A percentile compares a stretch with the other conserved stretches of the same genome.
These are phyloP conservation scores for Chromoteleia sp. DNA, from an alignment of 2,888 invertebrate species.

Conservation along the genomic window DNA sequence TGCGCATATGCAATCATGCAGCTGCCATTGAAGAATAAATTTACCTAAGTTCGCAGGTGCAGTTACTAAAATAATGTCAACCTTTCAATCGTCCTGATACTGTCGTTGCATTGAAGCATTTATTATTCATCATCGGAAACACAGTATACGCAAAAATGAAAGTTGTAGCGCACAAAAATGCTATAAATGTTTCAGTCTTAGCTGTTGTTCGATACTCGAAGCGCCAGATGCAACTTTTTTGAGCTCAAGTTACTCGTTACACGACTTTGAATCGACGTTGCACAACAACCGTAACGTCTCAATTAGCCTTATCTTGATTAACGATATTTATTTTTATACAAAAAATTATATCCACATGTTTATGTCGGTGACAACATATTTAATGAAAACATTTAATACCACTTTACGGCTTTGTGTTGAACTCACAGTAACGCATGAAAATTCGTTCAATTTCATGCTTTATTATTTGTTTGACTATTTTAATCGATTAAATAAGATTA, in stretches of 20 bases:
- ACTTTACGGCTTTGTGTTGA: slow-evolving; percentile 34
- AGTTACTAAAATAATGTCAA: slow-evolving; percentile 62
- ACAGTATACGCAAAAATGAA: slow-evolving; percentile 47
- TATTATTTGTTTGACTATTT: neutral
- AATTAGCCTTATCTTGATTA: slow-evolving; percentile 68
- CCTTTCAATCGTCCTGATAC: slow-evolving; percentile 60
- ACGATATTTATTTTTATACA: slow-evolving; percentile 59
- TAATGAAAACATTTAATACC: slow-evolving; percentile 31
- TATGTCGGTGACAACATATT: slow-evolving; percentile 36
- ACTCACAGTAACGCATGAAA: neutral
- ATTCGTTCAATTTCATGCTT: slow-evolving; percentile 13
- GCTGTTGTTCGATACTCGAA: slow-evolving; percentile 55
- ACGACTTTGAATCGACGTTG: slow-evolving; percentile 62
- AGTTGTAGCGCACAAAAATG: slow-evolving; percentile 58
- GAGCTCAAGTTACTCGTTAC: slow-evolving; percentile 65
- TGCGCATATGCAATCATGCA: slow-evolving; percentile 64
- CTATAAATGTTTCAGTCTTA: slow-evolving; percentile 59
- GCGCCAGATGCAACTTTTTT: slow-evolving; percentile 70
- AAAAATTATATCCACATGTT: slow-evolving; percentile 52
- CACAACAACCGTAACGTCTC: slow-evolving; percentile 64
- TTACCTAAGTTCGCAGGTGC: slow-evolving; percentile 63
- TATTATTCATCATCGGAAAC: slow-evolving; percentile 64
- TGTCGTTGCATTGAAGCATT: slow-evolving; percentile 60
- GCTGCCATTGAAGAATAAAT: slow-evolving; percentile 63
- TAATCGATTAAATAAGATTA: neutral